Evolutionary conservation across 2,888 invertebrate genomes (phyloP), one percentile per base, ranked within the genome.

Genomic region (Metallyticus violacea): DNA sequence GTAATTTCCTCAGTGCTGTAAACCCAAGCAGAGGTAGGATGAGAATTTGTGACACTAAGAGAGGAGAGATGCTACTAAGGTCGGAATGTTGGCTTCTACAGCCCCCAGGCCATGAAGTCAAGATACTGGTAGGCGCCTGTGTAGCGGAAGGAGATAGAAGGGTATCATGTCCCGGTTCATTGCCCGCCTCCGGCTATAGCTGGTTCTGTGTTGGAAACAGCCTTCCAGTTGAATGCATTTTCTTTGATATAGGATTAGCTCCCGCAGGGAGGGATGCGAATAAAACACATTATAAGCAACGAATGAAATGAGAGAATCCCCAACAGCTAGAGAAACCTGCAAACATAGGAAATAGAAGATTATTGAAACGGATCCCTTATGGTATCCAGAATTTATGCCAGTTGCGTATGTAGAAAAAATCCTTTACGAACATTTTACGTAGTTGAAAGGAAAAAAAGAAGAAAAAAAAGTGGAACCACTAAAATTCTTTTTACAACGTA

Each of bases 171-270:
- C 9, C 40, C 15, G 28, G n/a, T 80, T 80, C 15, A 80, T 28
- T 7, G 28, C n/a, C 15, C 77, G 77, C 83, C 83, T 25, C 26
- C 4, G 83, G 83, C 77, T 83, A 26, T 83, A n/a, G 76, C 77
- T 26, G 28, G n/a, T 25, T 30, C 30, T 40, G 40, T 6, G 77
- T 29, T 9, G 27, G 27, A 83, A 83, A 83, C 83, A 77, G 76
- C 77, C 83, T 83, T 83, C 83, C 83, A 83, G 77, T 77, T 27
- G 40, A 83, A 77, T 77, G 83, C 27, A 83, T 83, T 77, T 83
- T 7, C 83, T 83, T 83, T 77, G 77, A 83, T 83, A 77, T 83
- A 83, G 77, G 83, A 28, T 77, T 77, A 27, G 5, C 27, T 77
- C 83, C 77, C 83, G 26, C 7, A 83, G 83, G 83, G 83, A 83